Evolutionary conservation across 2,797 vertebrate genomes (phyloP), one percentile per base, ranked within the genome.

Genomic region (Limnodromus scolopaceus): DNA sequence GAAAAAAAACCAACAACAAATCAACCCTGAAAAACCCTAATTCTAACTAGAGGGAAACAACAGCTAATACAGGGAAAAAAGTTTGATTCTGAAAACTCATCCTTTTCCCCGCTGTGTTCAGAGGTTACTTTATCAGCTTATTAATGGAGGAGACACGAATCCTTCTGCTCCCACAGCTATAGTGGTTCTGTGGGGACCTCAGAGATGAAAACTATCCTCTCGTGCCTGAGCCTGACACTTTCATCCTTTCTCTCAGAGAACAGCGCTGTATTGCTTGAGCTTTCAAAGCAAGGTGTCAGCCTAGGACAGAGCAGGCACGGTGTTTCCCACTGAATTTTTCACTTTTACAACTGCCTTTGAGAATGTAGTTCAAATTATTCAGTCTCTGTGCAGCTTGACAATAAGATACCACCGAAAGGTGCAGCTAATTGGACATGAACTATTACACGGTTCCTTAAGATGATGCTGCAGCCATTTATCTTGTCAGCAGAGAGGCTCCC

Each of bases 301-400:
- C n/a, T 70, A 16, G 30, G 54, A 19, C 28, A 54, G 74, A 79
- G 27, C 46, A 66, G 43, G 17, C 11, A 24, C 20, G 7, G 12
- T 19, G 6, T 61, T 90, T 92, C 18, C 34, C 80, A 43, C 24
- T 46, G 49, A 84, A 69, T 84, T 88, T 81, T 74, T 89, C 61
- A 53, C 46, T 92, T 86, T 66, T 24, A 39, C 17, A 72, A 13
- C 54, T 19, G 43, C 36, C 28, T 14, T 16, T 66, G 27, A 72
- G 70, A 34, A 17, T 34, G 36, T 16, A 34, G 54, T 80, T 95
- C 53, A n/a, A 80, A 57, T 34, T 61, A 46, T 27, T 89, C 65
- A 36, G 36, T 68, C 72, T 49, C 38, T 1, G 3, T 32, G 65
- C 36, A 48, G 10, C 27, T 28, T 84, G 79, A 32, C 41, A 92